Evolutionary conservation across 1,140 invertebrate species (phyloP).

Genomic region (Oscheius sp.): DNA sequence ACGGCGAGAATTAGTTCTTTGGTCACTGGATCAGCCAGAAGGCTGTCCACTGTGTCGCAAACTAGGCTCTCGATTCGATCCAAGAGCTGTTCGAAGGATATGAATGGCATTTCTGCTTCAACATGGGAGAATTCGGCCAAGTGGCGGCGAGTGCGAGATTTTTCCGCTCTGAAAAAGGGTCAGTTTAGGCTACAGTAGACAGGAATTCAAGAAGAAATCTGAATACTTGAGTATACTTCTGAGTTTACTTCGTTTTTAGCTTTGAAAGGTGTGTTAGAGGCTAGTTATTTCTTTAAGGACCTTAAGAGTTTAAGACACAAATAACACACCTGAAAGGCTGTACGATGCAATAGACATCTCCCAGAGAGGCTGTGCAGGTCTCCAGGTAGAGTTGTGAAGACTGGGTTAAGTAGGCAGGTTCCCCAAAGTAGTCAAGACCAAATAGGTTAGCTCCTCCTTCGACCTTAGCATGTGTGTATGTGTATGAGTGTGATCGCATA

Average conservation of each 20-base stretch:
- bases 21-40: conserved; percentile 76
- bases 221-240: background rate
- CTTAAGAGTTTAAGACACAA: too few relatives aligned
- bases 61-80: conserved; percentile 79
- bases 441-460: conserved; percentile 98
- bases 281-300: too few relatives aligned
- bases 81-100: conserved; percentile 86
- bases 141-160: conserved; percentile 91
- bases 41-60: conserved; percentile 88
- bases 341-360: conserved; percentile 93
- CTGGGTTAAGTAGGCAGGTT: conserved; percentile 86
- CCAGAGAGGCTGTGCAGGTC: conserved; percentile 86
- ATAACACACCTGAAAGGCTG: conserved; percentile 74
- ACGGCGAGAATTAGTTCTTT: conserved; percentile 80
- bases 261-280: too few relatives aligned
- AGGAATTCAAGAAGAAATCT: background rate
- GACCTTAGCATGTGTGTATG: too few relatives aligned
- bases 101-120: conserved; percentile 93
- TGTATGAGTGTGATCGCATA: too few relatives aligned
- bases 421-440: conserved; percentile 89
- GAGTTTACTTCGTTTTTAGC: background rate
- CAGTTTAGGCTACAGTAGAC: background rate
- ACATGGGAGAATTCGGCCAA: conserved; percentile 95
- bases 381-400: conserved; percentile 96
- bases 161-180: conserved; percentile 74